These are phyloP conservation scores for Zingel zingel DNA, from an alignment of 2,113 vertebrate genomes.

Conservation along the genomic window DNA sequence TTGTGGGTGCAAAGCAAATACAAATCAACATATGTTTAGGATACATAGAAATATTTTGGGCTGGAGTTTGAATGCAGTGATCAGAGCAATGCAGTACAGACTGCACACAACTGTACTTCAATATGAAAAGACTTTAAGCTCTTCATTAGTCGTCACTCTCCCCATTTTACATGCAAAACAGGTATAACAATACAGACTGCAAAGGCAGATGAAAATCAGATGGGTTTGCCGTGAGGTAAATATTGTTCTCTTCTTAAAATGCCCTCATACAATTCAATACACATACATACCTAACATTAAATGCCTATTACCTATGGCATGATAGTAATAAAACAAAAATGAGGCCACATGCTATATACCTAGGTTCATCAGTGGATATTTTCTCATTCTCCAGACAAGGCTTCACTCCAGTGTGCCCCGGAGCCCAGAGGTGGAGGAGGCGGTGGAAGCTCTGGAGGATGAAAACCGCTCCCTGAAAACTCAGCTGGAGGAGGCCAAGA, in stretches of 20 bases:
- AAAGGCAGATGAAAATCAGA: not conserved
- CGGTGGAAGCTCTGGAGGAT: constrained; percentile 85
- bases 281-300: not conserved
- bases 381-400: constrained; percentile 49
- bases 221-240: not conserved
- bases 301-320: not conserved
- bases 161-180: constrained; percentile 10
- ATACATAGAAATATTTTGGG: not conserved
- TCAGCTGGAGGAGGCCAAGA: constrained; percentile 88
- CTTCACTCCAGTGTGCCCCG: constrained; percentile 69
- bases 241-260: not conserved
- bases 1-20: not conserved
- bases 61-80: not conserved
- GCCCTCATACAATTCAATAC: not conserved
- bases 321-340: not conserved
- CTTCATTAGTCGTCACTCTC: not conserved
- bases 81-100: not conserved
- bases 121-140: not conserved
- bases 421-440: constrained; percentile 61
- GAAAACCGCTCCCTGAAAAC: constrained; percentile 87
- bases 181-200: not conserved
- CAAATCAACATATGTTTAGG: not conserved
- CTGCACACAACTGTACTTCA: not conserved
- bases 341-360: not conserved
- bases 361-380: not conserved